Conservation (phyloP, 1,140 invertebrate genomes). For the Pteromalus puparum region DNA sequence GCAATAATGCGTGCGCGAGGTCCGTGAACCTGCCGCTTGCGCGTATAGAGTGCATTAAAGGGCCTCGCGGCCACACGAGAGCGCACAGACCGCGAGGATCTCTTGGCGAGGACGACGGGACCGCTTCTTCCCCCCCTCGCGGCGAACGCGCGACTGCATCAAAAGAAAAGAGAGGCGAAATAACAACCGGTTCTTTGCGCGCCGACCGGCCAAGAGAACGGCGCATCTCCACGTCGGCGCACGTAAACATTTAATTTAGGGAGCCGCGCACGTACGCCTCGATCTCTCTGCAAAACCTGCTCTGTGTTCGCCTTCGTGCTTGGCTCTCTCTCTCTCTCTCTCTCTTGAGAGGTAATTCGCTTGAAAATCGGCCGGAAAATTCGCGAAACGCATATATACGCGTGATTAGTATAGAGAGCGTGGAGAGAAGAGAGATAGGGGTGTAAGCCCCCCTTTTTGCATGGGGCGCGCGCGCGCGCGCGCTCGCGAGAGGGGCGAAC, state of each 20-base stretch:
- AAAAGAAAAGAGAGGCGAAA: constrained; percentile 27
- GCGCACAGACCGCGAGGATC: neutral
- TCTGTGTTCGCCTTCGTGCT: too few relatives aligned
- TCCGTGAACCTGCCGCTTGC: constrained; percentile 44
- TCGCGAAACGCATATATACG: neutral
- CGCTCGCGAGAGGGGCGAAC: constrained; percentile 53
- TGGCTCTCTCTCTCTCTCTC: too few relatives aligned
- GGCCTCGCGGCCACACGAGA: neutral
- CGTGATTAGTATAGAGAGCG: too few relatives aligned
- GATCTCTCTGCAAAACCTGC: constrained; percentile 29
- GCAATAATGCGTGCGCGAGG: constrained; percentile 40
- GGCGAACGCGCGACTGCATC: neutral
- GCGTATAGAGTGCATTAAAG: constrained; percentile 38
- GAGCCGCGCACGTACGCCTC: constrained; percentile 33
- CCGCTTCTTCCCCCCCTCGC: neutral
- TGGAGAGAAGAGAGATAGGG: constrained; percentile 35
- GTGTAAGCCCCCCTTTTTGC: constrained; percentile 52
- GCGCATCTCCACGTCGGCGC: constrained; percentile 36
- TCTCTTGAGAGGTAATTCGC: too few relatives aligned
- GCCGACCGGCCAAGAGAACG: neutral
- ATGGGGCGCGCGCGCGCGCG: too few relatives aligned
- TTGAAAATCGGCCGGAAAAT: neutral
- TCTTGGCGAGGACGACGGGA: neutral
- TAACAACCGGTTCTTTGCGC: constrained; percentile 51
- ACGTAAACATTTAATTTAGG: constrained; percentile 52